A percentile compares a stretch with the other conserved stretches of the same genome.
Conservation (phyloP, 2,888 invertebrate genomes). For the Cataglyphis altisquamis region DNA sequence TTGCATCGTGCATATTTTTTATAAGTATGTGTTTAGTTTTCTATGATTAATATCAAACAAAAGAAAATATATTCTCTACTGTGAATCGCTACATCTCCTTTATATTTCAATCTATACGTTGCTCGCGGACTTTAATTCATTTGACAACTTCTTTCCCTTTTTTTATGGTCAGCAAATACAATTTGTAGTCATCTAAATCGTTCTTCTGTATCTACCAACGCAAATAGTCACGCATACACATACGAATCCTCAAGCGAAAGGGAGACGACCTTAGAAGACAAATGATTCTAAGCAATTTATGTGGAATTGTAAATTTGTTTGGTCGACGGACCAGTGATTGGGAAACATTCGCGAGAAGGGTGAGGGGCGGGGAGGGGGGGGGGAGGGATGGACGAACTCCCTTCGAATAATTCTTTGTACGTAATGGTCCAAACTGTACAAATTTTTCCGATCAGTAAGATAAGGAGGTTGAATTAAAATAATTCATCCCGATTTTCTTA, state of each 20-base stretch:
- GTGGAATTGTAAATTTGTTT: slow-evolving; percentile 80
- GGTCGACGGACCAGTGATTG: slow-evolving; percentile 70
- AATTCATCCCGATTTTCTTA: slow-evolving; percentile 23
- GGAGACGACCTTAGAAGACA: background rate
- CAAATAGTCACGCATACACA: slow-evolving; percentile 27
- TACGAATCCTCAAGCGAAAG: slow-evolving; percentile 33
- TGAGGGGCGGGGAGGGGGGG: background rate
- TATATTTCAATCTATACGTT: slow-evolving; percentile 22
- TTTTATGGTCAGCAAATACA: slow-evolving; percentile 59
- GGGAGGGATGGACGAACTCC: slow-evolving; percentile 20
- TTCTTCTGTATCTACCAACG: slow-evolving; percentile 23
- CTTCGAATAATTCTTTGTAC: slow-evolving; percentile 69
- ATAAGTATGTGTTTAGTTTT: background rate
- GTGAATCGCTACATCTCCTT: slow-evolving; percentile 1
- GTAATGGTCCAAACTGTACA: slow-evolving; percentile 75
- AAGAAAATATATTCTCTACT: background rate
- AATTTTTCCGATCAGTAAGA: slow-evolving; percentile 59
- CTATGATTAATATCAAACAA: slow-evolving; percentile 8
- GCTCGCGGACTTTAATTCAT: slow-evolving; percentile 26
- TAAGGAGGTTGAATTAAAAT: slow-evolving; percentile 10
- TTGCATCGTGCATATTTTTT: slow-evolving; percentile 1
- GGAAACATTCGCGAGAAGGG: slow-evolving; percentile 64
- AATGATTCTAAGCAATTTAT: slow-evolving; percentile 65
- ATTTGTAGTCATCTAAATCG: slow-evolving; percentile 45
- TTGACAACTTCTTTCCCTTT: slow-evolving; percentile 35